These are phyloP conservation scores for Rhincodon typus DNA, from an alignment of 2,797 vertebrate species.

Conservation along the genomic window DNA sequence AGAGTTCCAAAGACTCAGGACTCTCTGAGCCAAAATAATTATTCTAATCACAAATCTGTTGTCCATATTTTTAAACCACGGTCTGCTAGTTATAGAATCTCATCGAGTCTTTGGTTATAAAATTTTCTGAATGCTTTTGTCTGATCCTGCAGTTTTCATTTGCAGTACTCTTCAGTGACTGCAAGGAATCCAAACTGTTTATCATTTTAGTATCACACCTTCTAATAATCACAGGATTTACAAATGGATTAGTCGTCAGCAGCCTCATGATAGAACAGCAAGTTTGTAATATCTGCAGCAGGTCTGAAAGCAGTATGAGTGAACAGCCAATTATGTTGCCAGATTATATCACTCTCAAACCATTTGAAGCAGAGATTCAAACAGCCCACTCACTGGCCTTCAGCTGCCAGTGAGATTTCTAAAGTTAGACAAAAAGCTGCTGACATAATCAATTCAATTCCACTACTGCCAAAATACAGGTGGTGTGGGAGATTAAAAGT, in stretches of 20 bases:
- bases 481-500: background rate
- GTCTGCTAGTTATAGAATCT: too few relatives aligned
- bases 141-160: background rate
- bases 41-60: too few relatives aligned
- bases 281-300: background rate
- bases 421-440: slow-evolving; percentile 14
- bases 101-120: background rate
- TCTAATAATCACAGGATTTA: background rate
- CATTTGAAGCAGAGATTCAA: background rate
- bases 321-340: background rate
- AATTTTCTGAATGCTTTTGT: background rate
- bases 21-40: too few relatives aligned
- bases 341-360: background rate
- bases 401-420: background rate
- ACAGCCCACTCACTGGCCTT: slow-evolving; percentile 16
- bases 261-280: background rate
- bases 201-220: background rate
- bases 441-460: background rate
- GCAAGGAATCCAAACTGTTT: background rate
- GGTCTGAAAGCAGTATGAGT: background rate
- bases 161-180: too few relatives aligned
- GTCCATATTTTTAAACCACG: too few relatives aligned
- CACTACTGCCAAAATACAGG: background rate
- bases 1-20: too few relatives aligned
- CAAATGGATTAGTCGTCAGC: slow-evolving; percentile 3